A percentile compares a stretch with the other conserved stretches of the same genome.
phyloP scores from a whole-genome alignment of 1,140 invertebrate genomes.

The Papilio helenus region DNA sequence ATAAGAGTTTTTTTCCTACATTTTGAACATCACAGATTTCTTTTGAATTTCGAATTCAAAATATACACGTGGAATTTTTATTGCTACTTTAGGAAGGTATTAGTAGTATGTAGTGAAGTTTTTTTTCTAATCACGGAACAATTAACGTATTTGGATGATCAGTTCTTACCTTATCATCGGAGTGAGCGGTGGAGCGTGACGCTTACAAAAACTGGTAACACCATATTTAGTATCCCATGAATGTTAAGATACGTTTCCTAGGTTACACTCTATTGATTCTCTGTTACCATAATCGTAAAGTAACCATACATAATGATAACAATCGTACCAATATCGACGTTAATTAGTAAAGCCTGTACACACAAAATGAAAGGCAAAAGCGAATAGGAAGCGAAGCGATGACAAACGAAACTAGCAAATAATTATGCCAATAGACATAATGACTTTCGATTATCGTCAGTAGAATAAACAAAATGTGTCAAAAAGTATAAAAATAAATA shows the following conservation, averaged over 20 bases:
- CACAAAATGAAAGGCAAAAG: not conserved
- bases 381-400: not conserved
- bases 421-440: too few species aligned
- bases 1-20: too few species aligned
- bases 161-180: constrained; percentile 17
- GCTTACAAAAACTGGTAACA: constrained; percentile 33
- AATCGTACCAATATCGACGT: constrained; percentile 34
- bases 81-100: too few species aligned
- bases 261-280: constrained; percentile 37
- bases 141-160: constrained; percentile 28
- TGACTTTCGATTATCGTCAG: too few species aligned
- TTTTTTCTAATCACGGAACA: constrained; percentile 12
- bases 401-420: not conserved
- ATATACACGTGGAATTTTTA: too few species aligned
- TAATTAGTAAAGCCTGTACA: constrained; percentile 15
- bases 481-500: too few species aligned
- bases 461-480: too few species aligned
- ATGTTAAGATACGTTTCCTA: constrained; percentile 36
- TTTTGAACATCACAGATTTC: too few species aligned
- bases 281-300: constrained; percentile 38
- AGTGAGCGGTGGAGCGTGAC: constrained; percentile 28
- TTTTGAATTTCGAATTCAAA: too few species aligned
- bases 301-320: constrained; percentile 26
- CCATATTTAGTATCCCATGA: constrained; percentile 29
- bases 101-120: not conserved